Base-by-base conservation (phyloP, 2,113 vertebrate species). In the Anhinga anhinga region DNA sequence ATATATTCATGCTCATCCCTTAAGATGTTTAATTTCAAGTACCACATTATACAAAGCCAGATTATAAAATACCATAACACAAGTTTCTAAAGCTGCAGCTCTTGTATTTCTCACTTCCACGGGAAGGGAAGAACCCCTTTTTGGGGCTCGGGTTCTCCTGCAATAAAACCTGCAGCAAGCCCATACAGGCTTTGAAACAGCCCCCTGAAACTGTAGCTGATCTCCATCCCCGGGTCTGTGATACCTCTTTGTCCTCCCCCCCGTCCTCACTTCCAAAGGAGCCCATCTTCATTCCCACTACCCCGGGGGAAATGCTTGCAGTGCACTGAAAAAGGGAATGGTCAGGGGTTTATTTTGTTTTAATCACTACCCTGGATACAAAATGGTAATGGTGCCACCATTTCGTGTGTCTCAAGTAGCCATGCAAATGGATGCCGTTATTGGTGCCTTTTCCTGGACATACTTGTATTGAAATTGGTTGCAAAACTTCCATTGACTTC, bases 1-100 rank as follows among this genome's bases (percentile, higher is more conserved):
- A 94, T 71, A 72, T 52, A 94, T 91, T 96, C 89, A 61, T 0
- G 0, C 29, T 87, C 80, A 90, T 83, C 65, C 66, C 58, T 90
- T 89, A 79, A 89, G 73, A 93, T 90, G 53, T 80, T 93, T 90
- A 93, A 86, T 67, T 42, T 49, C n/a, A 92, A 86, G 38, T 58
- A 90, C 77, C 76, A 90, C 72, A 74, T 86, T 83, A 86, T 36
- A 86, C 40, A 95, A 91, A 66, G 27, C 5, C 87, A 91, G 52
- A 77, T 53, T 85, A 88, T 50, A 85, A 95, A 93, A 91, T 42
- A 82, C 19, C 25, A 2, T 77, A 90, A 73, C 26, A 56, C 20
- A 82, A 72, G 23, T 42, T 90, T 82, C 86, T 73, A 70, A 95
- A 91, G 53, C 77, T 62, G 32, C 17, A 77, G 56, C 38, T 86